Base-by-base conservation (phyloP, 2,888 invertebrate species). In the Diloba caeruleocephala region DNA sequence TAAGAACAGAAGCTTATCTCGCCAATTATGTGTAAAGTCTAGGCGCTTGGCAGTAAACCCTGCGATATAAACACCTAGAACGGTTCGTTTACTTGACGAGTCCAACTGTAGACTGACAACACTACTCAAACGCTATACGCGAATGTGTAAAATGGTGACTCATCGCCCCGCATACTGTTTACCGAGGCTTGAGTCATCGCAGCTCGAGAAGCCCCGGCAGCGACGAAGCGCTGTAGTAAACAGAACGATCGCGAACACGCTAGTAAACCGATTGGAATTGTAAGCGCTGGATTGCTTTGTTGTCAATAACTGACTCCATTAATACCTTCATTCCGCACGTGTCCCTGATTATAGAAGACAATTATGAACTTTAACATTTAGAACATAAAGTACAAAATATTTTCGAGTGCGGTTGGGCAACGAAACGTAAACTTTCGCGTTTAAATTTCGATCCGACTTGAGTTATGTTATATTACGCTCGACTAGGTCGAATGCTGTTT, bases 121-220 rank as follows among this genome's bases (percentile, higher is more conserved):
- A 92, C 87, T 81, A 89, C 89, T 92, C 90, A 87, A 93, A 92
- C 90, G 91, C 92, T 92, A 88, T 89, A 92, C 93, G 92, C 93
- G 92, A 93, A 92, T 93, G 93, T 93, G 93, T 93, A 92, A 92
- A 93, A 91, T 88, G 92, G 93, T 93, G 93, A 92, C 92, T 93
- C 93, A 93, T 92, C 93, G 93, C 89, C 92, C 92, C 92, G 93
- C 93, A 93, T 92, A 92, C 93, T 93, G 92, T 93, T 93, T 93
- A 92, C 92, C 87, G 90, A 92, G 88, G 92, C 92, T 91, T 92
- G 92, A 92, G 92, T 92, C 92, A 92, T 92, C 93, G 89, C 84
- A 68, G 84, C 81, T 70, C 78, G 77, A 82, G 84, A 76, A 77
- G 70, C 74, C 78, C 62, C 66, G 46, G 58, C 78, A 90, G 90